Conservation (phyloP, 92 coral and sea anemone genomes). For the Scolanthus callimorphus region DNA sequence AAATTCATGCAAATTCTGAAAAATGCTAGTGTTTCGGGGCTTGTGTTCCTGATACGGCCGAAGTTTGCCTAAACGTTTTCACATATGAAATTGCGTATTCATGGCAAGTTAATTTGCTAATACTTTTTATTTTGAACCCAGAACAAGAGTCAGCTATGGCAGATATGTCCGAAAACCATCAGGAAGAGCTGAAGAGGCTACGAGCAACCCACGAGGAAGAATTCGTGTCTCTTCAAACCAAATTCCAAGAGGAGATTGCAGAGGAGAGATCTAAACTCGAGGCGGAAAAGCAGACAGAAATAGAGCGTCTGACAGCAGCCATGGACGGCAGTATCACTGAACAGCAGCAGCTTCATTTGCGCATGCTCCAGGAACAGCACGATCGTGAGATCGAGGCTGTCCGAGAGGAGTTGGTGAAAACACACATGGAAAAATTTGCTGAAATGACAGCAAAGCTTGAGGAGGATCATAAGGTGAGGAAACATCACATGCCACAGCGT, state of each 20-base stretch:
- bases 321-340: constrained; percentile 86
- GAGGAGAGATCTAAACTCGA: constrained; percentile 65
- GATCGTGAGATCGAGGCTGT: constrained; percentile 86
- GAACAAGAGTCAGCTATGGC: neutral
- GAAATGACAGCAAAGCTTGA: constrained; percentile 91
- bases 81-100: no score
- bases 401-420: constrained; percentile 86
- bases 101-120: no score
- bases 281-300: constrained; percentile 66
- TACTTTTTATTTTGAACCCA: no score
- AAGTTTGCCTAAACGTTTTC: no score
- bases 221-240: constrained; percentile 48
- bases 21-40: no score
- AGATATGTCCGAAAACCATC: no score
- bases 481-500: neutral
- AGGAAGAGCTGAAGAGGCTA: constrained; percentile 40
- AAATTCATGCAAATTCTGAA: no score
- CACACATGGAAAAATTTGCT: constrained; percentile 95
- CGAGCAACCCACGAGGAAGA: constrained; percentile 49
- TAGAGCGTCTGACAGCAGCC: constrained; percentile 65
- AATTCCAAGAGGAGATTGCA: constrained; percentile 55
- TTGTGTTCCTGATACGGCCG: no score
- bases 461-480: constrained; percentile 74
- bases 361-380: constrained; percentile 89
- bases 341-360: constrained; percentile 84